A percentile compares a stretch with the other conserved stretches of the same genome.
phyloP scores from a whole-genome alignment of 2,113 vertebrate genomes.

The Halcyon senegalensis region DNA sequence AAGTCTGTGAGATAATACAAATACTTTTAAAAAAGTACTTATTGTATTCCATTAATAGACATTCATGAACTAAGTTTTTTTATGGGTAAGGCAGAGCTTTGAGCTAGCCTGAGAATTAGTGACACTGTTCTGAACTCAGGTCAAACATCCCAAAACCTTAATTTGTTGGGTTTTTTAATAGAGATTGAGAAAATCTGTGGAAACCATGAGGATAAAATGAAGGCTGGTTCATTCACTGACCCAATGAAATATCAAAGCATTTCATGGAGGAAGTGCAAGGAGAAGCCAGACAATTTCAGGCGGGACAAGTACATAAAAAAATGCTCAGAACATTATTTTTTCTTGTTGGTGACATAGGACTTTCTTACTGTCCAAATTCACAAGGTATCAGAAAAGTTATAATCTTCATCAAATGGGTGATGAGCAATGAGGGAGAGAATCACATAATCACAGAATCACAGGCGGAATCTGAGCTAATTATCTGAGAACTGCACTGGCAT shows the following conservation, averaged over 20 bases:
- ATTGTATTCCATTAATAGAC: neutral
- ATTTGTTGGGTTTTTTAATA: neutral
- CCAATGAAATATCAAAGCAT: neutral
- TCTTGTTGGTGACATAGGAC: neutral
- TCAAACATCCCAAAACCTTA: neutral
- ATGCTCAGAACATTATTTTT: rapidly evolving
- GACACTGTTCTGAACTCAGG: neutral
- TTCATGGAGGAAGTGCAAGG: neutral
- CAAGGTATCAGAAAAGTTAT: neutral
- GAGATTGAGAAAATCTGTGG: neutral
- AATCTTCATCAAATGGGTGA: neutral
- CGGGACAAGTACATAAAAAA: neutral
- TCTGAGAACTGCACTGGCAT: neutral
- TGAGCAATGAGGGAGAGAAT: neutral
- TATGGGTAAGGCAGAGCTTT: neutral
- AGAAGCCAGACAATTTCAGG: neutral
- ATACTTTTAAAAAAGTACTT: neutral
- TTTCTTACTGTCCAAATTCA: neutral
- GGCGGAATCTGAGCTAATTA: neutral
- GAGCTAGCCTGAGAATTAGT: neutral
- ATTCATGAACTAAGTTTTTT: neutral
- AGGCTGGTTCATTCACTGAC: neutral
- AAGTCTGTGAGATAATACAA: neutral
- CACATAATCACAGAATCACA: neutral
- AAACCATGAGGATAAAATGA: neutral